Conservation (phyloP, 23 tunicate genomes). For the Oikopleura vanhoeffeni region DNA sequence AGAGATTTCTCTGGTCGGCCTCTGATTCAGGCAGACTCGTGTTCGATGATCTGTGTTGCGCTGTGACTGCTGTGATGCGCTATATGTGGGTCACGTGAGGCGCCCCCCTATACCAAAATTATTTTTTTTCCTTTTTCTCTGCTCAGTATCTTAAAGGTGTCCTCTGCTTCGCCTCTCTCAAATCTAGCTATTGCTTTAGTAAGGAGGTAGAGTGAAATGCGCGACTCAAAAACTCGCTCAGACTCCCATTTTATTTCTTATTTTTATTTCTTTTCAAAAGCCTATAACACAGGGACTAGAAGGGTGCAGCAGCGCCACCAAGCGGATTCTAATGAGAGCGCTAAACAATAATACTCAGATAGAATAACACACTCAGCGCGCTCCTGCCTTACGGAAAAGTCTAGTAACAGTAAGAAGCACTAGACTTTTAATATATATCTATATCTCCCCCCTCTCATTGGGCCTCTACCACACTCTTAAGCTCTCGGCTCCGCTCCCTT, state of each 20-base stretch:
- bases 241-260: not conserved
- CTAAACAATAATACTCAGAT: not conserved
- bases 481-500: too few relatives aligned
- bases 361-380: not conserved
- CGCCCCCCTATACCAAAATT: not conserved
- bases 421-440: too few relatives aligned
- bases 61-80: constrained; percentile 3
- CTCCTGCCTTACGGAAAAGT: too few relatives aligned
- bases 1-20: too few relatives aligned
- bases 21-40: not conserved
- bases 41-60: constrained; percentile 5
- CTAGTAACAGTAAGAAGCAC: too few relatives aligned
- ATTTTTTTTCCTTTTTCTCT: not conserved
- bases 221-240: not conserved
- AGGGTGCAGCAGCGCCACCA: not conserved
- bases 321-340: constrained; percentile 5
- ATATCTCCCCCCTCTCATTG: too few relatives aligned
- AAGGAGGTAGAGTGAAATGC: not conserved
- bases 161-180: too few relatives aligned
- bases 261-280: not conserved
- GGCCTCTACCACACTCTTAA: too few relatives aligned
- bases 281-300: constrained; percentile 1
- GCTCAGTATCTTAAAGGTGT: not conserved
- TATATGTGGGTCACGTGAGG: not conserved
- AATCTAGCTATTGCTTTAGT: too few relatives aligned